A percentile compares a stretch with the other conserved stretches of the same genome.
Conservation (phyloP, 2,113 vertebrate species). For the Reinhardtius hippoglossoides region DNA sequence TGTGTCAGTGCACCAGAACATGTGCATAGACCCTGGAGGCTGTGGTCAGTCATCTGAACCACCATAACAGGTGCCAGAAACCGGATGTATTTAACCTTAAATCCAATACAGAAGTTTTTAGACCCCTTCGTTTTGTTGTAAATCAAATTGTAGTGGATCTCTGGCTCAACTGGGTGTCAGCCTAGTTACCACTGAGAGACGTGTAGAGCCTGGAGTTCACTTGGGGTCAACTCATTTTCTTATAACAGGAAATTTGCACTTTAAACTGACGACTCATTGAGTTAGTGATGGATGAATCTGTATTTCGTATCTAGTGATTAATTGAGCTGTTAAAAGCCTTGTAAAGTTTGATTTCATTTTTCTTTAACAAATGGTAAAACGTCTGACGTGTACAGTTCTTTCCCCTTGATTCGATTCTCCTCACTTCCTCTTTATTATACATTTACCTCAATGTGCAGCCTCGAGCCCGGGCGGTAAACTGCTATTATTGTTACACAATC, state of each 20-base stretch:
- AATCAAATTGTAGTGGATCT: no score
- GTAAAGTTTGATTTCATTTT: background rate
- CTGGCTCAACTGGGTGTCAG: no score
- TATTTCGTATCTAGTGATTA: background rate
- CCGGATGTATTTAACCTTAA: no score
- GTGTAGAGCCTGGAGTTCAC: background rate
- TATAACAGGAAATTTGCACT: background rate
- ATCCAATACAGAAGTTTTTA: background rate
- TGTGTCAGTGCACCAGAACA: conserved; percentile 43
- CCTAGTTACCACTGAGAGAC: background rate
- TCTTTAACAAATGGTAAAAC: background rate
- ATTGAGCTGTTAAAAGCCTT: background rate
- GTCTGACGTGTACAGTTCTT: background rate
- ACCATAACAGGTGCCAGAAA: no score
- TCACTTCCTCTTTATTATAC: conserved; percentile 30
- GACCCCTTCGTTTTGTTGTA: no score
- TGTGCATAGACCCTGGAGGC: conserved; percentile 4
- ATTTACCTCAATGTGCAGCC: conserved; percentile 24
- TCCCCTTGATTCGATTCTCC: conserved; percentile 27
- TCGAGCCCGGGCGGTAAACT: conserved; percentile 51
- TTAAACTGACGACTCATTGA: background rate
- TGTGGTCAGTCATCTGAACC: conserved; percentile 12
- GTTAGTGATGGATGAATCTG: background rate
- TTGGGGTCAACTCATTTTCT: background rate
- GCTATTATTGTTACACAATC: conserved; percentile 55